Conservation (phyloP, 2,797 vertebrate species). For the Notolepis coatsorum region DNA sequence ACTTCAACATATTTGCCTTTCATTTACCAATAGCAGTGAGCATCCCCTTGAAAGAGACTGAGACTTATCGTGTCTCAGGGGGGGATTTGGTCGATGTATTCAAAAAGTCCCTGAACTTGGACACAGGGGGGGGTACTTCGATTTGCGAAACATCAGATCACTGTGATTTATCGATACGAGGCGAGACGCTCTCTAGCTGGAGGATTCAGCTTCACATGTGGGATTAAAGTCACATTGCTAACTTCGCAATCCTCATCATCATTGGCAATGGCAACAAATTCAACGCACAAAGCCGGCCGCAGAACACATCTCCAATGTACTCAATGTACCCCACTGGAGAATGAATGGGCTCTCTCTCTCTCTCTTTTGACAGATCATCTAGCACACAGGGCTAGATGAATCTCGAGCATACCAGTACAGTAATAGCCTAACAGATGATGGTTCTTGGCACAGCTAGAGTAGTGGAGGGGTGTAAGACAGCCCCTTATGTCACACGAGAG, state of each 20-base stretch:
- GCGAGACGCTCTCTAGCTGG: constrained; percentile 20
- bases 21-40: constrained; percentile 12
- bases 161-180: constrained; percentile 33
- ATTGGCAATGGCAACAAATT: constrained; percentile 31
- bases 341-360: constrained; percentile 49
- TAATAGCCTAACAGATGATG: constrained; percentile 77
- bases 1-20: constrained; percentile 18
- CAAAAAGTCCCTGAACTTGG: constrained; percentile 40
- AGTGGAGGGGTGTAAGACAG: constrained; percentile 77
- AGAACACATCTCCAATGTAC: constrained; percentile 31
- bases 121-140: constrained; percentile 34
- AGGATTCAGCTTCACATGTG: constrained; percentile 21
- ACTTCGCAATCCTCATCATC: constrained; percentile 19
- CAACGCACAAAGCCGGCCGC: constrained; percentile 26
- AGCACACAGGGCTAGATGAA: constrained; percentile 48
- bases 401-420: constrained; percentile 62
- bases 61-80: too few relatives aligned
- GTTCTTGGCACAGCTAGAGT: constrained; percentile 68
- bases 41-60: neutral
- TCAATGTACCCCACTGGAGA: constrained; percentile 36
- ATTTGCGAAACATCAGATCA: constrained; percentile 40
- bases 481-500: constrained; percentile 76
- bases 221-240: constrained; percentile 51
- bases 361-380: constrained; percentile 51
- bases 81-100: constrained; percentile 41